A percentile compares a stretch with the other conserved stretches of the same genome.
These are phyloP conservation scores for Hapalemur alaotrensis DNA, from an alignment of 2,797 vertebrate species.

Conservation along the genomic window DNA sequence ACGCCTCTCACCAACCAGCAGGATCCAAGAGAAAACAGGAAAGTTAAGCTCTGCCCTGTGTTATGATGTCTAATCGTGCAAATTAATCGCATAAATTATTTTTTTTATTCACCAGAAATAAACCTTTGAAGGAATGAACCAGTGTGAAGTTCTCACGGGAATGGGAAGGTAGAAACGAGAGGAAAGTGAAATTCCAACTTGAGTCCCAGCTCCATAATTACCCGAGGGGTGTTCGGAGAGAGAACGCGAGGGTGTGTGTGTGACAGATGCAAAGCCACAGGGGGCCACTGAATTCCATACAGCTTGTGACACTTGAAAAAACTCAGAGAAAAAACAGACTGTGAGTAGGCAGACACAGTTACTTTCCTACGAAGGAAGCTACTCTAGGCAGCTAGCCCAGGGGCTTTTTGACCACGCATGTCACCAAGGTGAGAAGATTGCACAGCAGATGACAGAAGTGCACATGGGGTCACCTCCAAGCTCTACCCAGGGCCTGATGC, in stretches of 20 bases:
- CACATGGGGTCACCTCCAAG: background rate
- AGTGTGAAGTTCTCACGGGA: constrained; percentile 55
- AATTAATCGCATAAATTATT: constrained; percentile 91
- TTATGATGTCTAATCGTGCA: constrained; percentile 87
- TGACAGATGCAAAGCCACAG: background rate
- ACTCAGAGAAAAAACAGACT: background rate
- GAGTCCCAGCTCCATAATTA: fast-evolving
- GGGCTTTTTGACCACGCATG: fast-evolving
- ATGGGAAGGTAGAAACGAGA: constrained; percentile 4
- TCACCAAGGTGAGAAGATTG: background rate
- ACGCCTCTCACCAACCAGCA: background rate
- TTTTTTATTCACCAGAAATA: constrained; percentile 91
- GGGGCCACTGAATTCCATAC: background rate
- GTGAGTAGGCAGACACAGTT: background rate
- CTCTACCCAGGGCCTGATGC: background rate
- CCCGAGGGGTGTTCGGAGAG: background rate
- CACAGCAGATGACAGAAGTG: background rate
- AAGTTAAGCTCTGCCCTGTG: constrained; percentile 34
- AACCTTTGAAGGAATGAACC: constrained; percentile 77
- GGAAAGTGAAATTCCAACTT: background rate
- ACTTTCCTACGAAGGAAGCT: background rate
- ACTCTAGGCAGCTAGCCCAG: background rate
- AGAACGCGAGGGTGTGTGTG: background rate
- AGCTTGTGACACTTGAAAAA: background rate
- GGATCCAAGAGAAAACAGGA: background rate